Base-by-base conservation (phyloP, 2,888 invertebrate genomes). In the Metalampra italica region DNA sequence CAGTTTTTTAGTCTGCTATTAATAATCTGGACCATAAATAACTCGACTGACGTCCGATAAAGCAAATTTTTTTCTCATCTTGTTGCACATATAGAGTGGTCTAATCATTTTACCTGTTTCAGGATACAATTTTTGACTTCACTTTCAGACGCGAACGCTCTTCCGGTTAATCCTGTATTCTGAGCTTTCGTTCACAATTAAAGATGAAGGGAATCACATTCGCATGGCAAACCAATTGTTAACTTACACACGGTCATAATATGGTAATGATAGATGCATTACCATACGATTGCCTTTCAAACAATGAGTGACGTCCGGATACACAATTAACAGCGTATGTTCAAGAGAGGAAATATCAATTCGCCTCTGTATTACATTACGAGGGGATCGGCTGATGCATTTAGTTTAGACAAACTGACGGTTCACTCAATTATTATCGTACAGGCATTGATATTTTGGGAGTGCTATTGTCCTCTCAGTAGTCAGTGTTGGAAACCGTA, bases 261-360 rank as follows among this genome's bases (percentile, higher is more conserved):
- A 49, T 45, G 34, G 49, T 39, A 49, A 36, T 45, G 49, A 39
- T 50, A 47, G 50, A 43, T 34, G 37, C 46, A 49, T 48, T 38
- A 45, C 48, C 51, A 15, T 41, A 43, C 32, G 46, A 78, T 76
- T 70, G 75, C 60, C 71, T 66, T 76, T 71, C 71, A 78, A 80
- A 82, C 83, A 81, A 83, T 85, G 80, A 86, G 59, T 79, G 84
- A 80, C 83, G 73, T 75, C 82, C 83, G 87, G 88, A 88, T 83
- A 75, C 71, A 74, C 81, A 88, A 88, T 88, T 87, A 88, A 81
- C 80, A 78, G 43, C 32, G 37, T 42, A 80, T 81, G 78, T 71
- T 76, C 77, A 81, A 78, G 85, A 86, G 82, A 87, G 88, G 88
- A 88, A 86, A 87, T 88, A 88, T 88, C 88, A 88, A 88, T 88